Base-by-base conservation (phyloP, 2,113 vertebrate species). In the Clarias batrachus region DNA sequence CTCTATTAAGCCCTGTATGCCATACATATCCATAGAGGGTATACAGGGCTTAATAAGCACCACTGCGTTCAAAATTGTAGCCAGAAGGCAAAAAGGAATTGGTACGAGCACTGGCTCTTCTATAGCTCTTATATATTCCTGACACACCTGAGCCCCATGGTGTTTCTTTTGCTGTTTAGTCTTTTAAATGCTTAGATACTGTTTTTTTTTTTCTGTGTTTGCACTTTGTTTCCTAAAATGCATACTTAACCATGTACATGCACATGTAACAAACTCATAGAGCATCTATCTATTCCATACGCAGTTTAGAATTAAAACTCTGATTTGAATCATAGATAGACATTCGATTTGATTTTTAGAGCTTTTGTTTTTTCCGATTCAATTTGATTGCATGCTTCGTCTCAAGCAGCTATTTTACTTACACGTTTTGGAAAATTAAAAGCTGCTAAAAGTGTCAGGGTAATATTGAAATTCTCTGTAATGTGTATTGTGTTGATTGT, bases 131-230 rank as follows among this genome's bases (percentile, higher is more conserved):
- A 13, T 52, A 82, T 68, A 70, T 68, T 54, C 81, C 17, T 6
- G 41, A 56, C 81, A 84, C 66, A 84, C 82, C 82, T 73, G 66
- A 73, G 66, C 68, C 54, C 30, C 21, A 23, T 62, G 59, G 4
- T 33, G 27, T 60, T 21, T 56, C 77, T 33, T 79, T 59, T 79
- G 8, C 30, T 78, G n/a, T 78, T 57, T 78, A 56, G 16, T 3
- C 11, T 12, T 74, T 71, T 71, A 30, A 48, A 48, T 48, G 17
- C 70, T 74, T 41, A 74, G 11, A 74, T 1, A 6, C 17, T 71
- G 66, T 5, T 17, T 19, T 37, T 73, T 41, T 73, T 23, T 41
- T 37, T 16, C 23, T 14, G 30, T 73, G 30, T 8, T 16, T 21
- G 70, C 8, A 10, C 70, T 73, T 41, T 41, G 33, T 73, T 73